These are phyloP conservation scores for Rattus norvegicus DNA, from an alignment of 2,113 vertebrate species.

Conservation along the genomic window DNA sequence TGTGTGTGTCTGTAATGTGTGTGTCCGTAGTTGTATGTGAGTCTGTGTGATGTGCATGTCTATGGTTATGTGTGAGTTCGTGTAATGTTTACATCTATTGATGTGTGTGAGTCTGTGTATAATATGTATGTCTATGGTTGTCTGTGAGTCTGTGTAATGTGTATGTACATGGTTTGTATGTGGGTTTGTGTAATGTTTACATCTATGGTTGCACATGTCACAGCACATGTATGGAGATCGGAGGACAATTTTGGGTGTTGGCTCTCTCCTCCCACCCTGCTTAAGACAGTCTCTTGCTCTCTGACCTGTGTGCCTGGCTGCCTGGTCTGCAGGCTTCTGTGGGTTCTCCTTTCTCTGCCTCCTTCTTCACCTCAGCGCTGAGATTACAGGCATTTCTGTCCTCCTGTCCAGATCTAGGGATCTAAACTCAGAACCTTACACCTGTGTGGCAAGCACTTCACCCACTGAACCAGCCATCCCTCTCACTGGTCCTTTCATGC, in stretches of 20 bases:
- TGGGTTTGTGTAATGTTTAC: background rate
- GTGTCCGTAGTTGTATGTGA: too few relatives aligned
- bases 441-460: background rate
- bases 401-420: background rate
- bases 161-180: background rate
- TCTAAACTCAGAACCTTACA: too few relatives aligned
- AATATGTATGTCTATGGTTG: too few relatives aligned
- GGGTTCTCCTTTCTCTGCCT: background rate
- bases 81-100: too few relatives aligned
- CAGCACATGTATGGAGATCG: background rate
- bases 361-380: background rate
- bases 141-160: background rate
- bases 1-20: too few relatives aligned
- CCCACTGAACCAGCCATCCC: background rate
- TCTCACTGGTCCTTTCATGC: background rate
- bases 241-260: background rate
- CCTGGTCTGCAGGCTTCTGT: background rate
- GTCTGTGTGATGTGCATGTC: too few relatives aligned
- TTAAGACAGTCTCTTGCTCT: background rate
- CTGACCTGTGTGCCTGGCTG: rapidly evolving
- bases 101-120: too few relatives aligned
- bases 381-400: background rate
- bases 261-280: background rate
- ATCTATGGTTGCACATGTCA: background rate
- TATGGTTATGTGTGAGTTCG: too few relatives aligned